Conservation (phyloP, 1,140 invertebrate genomes). For the Oreohelix idahoensis region DNA sequence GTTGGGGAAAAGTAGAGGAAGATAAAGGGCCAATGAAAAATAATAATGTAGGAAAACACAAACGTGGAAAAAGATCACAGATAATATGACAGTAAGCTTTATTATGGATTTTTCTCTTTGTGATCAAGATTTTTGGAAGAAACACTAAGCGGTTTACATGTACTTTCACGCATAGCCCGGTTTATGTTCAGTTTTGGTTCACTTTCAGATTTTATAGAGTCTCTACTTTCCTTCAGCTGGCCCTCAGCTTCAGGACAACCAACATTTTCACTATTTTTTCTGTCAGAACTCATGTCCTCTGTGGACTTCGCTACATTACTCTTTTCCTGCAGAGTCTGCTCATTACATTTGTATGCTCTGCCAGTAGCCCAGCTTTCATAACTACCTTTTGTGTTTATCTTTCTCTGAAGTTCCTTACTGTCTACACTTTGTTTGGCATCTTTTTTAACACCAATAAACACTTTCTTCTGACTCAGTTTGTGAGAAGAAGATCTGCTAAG, state of each 20-base stretch:
- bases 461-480: background rate
- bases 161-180: constrained; percentile 29
- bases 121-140: constrained; percentile 1
- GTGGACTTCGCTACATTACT: background rate
- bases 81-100: background rate
- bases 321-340: background rate
- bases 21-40: no score
- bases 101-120: constrained; percentile 14
- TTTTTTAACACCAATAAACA: background rate
- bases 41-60: no score
- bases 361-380: background rate
- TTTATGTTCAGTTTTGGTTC: background rate
- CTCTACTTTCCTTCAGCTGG: background rate
- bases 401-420: background rate
- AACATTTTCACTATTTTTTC: background rate
- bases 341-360: background rate
- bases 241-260: background rate
- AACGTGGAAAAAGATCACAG: no score
- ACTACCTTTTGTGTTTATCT: background rate
- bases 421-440: background rate
- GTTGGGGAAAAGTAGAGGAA: no score
- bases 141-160: constrained; percentile 11
- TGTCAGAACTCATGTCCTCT: background rate
- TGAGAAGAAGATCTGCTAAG: background rate
- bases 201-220: background rate